Evolutionary conservation across 2,797 vertebrate genomes (phyloP).

Genomic region (Pangasius mekongensis): DNA sequence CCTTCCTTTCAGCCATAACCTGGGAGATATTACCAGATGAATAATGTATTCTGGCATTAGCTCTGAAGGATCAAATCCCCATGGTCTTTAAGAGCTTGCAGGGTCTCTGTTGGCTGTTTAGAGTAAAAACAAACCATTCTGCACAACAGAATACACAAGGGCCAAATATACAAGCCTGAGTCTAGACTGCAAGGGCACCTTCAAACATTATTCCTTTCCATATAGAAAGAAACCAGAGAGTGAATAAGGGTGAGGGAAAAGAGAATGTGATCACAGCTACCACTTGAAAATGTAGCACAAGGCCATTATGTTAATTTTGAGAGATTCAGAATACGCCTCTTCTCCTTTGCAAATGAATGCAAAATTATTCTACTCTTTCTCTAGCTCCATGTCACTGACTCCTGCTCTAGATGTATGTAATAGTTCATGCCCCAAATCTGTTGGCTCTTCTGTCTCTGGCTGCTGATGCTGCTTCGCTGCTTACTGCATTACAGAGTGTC

Average conservation of each 20-base stretch:
- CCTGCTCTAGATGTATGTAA: conserved; percentile 42
- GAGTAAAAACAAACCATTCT: neutral
- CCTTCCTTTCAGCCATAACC: conserved; percentile 23
- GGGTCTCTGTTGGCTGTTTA: conserved; percentile 18
- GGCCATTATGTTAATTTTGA: conserved; percentile 47
- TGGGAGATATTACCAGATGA: conserved; percentile 30
- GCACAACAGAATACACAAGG: conserved; percentile 3
- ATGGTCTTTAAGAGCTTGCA: conserved; percentile 4
- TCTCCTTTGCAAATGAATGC: conserved; percentile 53
- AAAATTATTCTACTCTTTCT: conserved; percentile 48
- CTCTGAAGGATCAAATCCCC: conserved; percentile 2
- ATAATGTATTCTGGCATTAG: conserved; percentile 31
- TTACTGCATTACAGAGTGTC: conserved; percentile 7
- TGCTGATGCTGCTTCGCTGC: conserved; percentile 10
- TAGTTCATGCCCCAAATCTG: conserved; percentile 39
- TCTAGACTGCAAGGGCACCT: conserved; percentile 38
- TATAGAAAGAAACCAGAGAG: neutral
- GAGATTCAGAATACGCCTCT: conserved; percentile 37
- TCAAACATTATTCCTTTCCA: conserved; percentile 8
- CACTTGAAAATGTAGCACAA: conserved; percentile 52
- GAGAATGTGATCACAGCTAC: conserved; percentile 33
- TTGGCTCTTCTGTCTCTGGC: conserved; percentile 13
- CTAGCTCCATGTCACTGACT: conserved; percentile 45
- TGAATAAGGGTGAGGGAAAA: neutral
- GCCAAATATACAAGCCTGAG: neutral